phyloP scores from a whole-genome alignment of 2,797 vertebrate genomes.

The Mallotus villosus region DNA sequence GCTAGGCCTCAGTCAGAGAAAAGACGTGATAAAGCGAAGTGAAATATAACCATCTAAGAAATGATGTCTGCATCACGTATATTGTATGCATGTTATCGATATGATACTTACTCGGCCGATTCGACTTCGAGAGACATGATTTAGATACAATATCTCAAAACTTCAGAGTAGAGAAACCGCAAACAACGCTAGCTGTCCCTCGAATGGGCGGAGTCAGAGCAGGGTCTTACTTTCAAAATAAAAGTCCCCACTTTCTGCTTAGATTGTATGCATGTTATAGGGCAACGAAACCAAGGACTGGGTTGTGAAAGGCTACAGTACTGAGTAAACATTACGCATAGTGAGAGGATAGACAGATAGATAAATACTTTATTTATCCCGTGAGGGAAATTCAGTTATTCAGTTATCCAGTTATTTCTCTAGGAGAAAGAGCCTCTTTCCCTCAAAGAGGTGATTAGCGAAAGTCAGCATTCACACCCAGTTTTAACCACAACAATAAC shows the following conservation, averaged over 20 bases:
- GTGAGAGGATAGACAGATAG: no score
- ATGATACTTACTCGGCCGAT: slow-evolving; percentile 76
- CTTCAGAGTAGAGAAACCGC: neutral
- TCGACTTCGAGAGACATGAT: slow-evolving; percentile 80
- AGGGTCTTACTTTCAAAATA: slow-evolving; percentile 49
- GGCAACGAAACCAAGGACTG: no score
- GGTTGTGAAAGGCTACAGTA: no score
- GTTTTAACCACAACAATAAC: no score
- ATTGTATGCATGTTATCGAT: fast-evolving
- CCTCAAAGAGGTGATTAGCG: no score
- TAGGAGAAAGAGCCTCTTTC: no score
- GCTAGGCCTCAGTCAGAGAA: slow-evolving; percentile 41
- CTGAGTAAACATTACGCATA: no score
- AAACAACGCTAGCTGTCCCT: slow-evolving; percentile 34
- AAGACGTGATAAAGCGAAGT: neutral
- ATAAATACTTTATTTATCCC: no score
- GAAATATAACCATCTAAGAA: fast-evolving
- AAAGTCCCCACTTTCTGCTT: slow-evolving; percentile 30
- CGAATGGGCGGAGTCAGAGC: fast-evolving
- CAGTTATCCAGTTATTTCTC: no score
- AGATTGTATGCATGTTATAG: no score
- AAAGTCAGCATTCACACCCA: no score
- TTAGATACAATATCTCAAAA: slow-evolving; percentile 19
- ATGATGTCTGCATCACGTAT: fast-evolving
- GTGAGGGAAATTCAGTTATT: no score